Conservation (phyloP, 2,113 vertebrate genomes). For the Sturnira hondurensis region DNA sequence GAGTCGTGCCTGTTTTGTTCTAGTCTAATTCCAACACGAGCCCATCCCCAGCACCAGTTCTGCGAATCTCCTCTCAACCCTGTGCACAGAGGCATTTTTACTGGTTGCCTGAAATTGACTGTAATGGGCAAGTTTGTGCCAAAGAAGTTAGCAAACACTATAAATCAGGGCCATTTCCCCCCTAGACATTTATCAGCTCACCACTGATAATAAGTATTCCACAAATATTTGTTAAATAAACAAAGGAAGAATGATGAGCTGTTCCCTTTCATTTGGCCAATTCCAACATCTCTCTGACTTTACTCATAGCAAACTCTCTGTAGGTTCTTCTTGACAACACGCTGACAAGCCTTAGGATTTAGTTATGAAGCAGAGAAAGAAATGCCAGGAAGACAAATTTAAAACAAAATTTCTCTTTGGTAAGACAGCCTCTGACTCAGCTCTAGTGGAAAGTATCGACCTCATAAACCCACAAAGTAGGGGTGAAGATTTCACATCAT, state of each 20-base stretch:
- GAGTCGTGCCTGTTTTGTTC: not conserved
- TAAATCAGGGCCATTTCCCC: not conserved
- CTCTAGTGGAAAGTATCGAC: conserved; percentile 65
- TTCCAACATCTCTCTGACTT: not conserved
- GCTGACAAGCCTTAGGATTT: not conserved
- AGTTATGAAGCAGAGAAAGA: not conserved
- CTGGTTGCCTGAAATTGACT: not conserved
- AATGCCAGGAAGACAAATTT: conserved; percentile 43
- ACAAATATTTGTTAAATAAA: not conserved
- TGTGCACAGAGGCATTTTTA: not conserved
- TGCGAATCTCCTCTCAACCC: not conserved
- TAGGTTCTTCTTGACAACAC: not conserved
- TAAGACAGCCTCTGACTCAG: conserved; percentile 63
- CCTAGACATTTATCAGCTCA: not conserved
- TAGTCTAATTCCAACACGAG: not conserved
- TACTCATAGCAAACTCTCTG: not conserved
- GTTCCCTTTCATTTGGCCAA: not conserved
- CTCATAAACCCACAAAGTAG: conserved; percentile 61
- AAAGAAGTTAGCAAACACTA: not conserved
- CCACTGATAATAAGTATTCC: not conserved
- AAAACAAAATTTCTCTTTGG: conserved; percentile 60
- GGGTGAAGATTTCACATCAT: conserved; percentile 54
- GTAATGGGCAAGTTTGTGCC: not conserved
- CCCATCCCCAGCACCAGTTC: too few relatives aligned
- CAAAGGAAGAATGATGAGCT: not conserved